Evolutionary conservation across 37 sponge, comb jelly and placozoan genomes (phyloP).

Genomic region (Hormiphora californensis): DNA sequence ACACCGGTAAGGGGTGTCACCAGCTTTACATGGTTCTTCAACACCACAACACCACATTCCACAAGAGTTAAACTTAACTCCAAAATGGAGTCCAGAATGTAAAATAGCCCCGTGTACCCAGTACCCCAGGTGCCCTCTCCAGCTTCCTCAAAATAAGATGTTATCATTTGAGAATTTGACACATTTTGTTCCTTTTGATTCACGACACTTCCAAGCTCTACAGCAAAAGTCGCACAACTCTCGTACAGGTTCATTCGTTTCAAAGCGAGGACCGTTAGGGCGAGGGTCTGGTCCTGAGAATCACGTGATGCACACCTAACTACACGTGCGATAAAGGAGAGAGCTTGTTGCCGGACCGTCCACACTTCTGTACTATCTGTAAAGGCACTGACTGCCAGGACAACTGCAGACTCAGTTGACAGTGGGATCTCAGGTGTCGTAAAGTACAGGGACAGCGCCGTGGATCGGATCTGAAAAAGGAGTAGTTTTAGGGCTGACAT

Average conservation of each 20-base stretch:
- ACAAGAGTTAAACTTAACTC: background rate
- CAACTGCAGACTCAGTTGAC: conserved; percentile 30
- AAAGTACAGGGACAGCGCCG: conserved; percentile 7
- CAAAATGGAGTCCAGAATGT: conserved; percentile 25
- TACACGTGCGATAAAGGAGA: background rate
- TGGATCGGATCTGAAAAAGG: conserved; percentile 6
- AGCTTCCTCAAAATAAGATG: conserved; percentile 1
- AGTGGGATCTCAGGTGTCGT: conserved; percentile 2
- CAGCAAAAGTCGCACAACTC: conserved; percentile 1
- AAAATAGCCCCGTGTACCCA: background rate
- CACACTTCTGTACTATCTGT: conserved; percentile 1
- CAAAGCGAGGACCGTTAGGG: conserved; percentile 10
- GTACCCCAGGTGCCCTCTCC: background rate
- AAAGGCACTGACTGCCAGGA: conserved; percentile 32
- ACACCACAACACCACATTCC: background rate
- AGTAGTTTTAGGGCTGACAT: too few species aligned
- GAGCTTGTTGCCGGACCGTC: conserved; percentile 51
- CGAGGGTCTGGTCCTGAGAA: conserved; percentile 19
- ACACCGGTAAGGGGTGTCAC: background rate
- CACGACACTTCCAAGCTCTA: background rate
- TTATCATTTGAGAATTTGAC: conserved; percentile 20
- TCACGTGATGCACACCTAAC: background rate
- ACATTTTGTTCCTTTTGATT: background rate
- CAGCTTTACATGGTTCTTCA: background rate
- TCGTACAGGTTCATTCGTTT: conserved; percentile 49